Evolutionary conservation across 2,888 invertebrate genomes (phyloP), one percentile per base, ranked within the genome.

Genomic region (Amphipyra tragopoginis): DNA sequence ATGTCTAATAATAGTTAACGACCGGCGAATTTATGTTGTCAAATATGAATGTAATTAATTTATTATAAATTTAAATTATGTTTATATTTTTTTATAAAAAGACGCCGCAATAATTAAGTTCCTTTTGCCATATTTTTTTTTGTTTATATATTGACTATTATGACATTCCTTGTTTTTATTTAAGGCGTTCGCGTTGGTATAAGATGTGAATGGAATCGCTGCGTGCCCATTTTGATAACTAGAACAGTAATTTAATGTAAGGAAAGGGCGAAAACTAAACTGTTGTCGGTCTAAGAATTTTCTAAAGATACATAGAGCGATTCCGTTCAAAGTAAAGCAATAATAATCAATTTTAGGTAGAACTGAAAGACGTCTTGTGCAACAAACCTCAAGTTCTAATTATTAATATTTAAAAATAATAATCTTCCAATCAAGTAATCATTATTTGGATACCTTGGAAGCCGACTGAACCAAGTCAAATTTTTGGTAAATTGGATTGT

Each of bases 131-230:
- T 61, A 43, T n/a, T n/a, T 50, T 49, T 66, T 53, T 29, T 55
- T 72, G 21, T 13, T 60, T 13, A 42, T 11, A n/a, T 38, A 45
- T 52, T 61, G 9, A 10, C 15, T 8, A 45, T 11, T 44, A 15
- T 36, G 39, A 67, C 74, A 70, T 73, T 70, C 70, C 70, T 49
- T 11, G 33, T 60, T 26, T 49, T 42, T 34, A 34, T 14, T 44
- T 33, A 15, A 42, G 9, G 34, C 2, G 10, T 7, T 49, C n/a
- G 38, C 36, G 14, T 36, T 29, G 21, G 8, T 49, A 2, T 33
- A n/a, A 6, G 14, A n/a, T 36, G 6, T 6, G 34, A 39, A 44
- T 52, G 11, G 42, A 71, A 64, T 64, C 56, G 48, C 13, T 48
- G n/a, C 29, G 15, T 43, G 13, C 42, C 8, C 44, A 45, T 33